Base-by-base conservation (phyloP, 2,888 invertebrate species). In the Odiellus spinosus region DNA sequence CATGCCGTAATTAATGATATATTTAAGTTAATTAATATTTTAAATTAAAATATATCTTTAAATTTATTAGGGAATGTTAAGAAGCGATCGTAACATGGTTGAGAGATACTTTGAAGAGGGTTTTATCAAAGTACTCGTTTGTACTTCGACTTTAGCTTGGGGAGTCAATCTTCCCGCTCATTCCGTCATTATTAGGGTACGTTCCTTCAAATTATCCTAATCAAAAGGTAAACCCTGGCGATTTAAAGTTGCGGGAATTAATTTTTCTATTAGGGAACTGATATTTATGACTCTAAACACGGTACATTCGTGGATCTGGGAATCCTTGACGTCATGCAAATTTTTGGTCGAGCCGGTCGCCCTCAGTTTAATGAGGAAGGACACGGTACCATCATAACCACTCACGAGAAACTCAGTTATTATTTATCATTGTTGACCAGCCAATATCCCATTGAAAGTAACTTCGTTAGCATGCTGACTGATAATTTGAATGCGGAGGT, bases 401-500 rank as follows among this genome's bases (percentile, higher is more conserved):
- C 80, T 0, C 83, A 91, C 62, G 82, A 84, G 53, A 93, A 93
- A 64, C 71, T 99, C 47, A 77, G 84, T 32, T 88, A 91, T 62
- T 99, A 98, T 63, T 72, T 99, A 47, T 84, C 86, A 1, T 73
- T 93, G 44, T 75, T 99, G 62, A 93, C 91, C 1, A 86, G 91
- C 63, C 95, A 96, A 68, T 86, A 87, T 64, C 96, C 98, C 0
- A 99, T 99, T 53, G 98, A 99, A 67, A 93, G 93, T 61, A 90
- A 90, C 67, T 95, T 99, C 60, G 78, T 91, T 49, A 79, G 79
- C 60, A 78, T 83, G 57, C 68, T 99, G 46, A 82, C 85, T 2
- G 96, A 99, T 67, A 95, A 98, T 71, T 74, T 99, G 50, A 99
- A 98, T 70, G 98, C 98, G 21, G 98, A 99, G 74, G 84, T 86